Evolutionary conservation across 2,888 invertebrate genomes (phyloP).

Genomic region (Cinara cedri): DNA sequence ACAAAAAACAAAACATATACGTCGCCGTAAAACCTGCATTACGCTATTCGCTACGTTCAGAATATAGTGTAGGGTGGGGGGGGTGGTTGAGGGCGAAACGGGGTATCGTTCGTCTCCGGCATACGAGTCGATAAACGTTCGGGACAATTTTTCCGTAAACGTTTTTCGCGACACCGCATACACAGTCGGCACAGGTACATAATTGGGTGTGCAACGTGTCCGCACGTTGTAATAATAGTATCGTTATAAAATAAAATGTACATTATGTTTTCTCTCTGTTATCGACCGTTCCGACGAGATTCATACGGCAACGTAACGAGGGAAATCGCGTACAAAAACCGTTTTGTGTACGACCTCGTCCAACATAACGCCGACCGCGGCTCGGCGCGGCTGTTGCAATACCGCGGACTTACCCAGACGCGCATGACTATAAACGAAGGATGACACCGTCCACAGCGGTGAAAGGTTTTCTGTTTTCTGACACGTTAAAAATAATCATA

Average conservation of each 20-base stretch:
- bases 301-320: conserved; percentile 27
- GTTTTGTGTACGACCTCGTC: conserved; percentile 48
- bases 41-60: too few species aligned
- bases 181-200: too few species aligned
- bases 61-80: too few species aligned
- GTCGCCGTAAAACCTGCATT: too few species aligned
- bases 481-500: background rate
- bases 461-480: conserved; percentile 20
- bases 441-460: conserved; percentile 23
- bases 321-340: conserved; percentile 30
- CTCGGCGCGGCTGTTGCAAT: conserved; percentile 25
- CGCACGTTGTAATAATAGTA: background rate
- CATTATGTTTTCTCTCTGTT: background rate
- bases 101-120: too few species aligned
- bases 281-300: background rate
- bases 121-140: background rate
- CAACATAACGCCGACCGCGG: conserved; percentile 43
- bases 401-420: background rate
- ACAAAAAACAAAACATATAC: too few species aligned
- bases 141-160: too few species aligned
- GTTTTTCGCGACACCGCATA: too few species aligned
- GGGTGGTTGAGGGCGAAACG: too few species aligned
- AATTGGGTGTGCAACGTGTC: background rate
- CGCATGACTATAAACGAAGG: conserved; percentile 42
- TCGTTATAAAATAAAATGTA: background rate